Evolutionary conservation across 2,797 vertebrate species (phyloP).

Genomic region (Micrastur ruficollis): DNA sequence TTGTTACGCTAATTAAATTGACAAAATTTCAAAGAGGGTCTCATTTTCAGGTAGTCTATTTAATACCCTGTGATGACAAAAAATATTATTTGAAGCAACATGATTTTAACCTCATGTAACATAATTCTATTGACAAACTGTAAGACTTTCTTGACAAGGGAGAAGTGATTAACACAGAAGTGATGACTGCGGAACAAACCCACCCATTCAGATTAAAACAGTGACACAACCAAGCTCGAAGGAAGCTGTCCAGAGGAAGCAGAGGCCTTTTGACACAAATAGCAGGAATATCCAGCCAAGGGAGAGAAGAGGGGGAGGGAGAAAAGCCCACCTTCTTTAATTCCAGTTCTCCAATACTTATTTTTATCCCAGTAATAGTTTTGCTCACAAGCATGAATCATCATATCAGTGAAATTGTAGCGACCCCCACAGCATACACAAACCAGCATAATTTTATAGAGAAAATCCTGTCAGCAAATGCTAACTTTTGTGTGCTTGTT

Average conservation of each 20-base stretch:
- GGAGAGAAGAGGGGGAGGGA: not conserved
- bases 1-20: conserved; percentile 4
- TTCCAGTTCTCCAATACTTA: not conserved
- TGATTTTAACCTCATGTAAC: conserved; percentile 30
- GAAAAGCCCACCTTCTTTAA: not conserved
- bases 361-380: not conserved
- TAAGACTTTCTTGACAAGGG: conserved; percentile 16
- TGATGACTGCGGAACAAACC: not conserved
- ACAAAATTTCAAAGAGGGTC: conserved; percentile 1
- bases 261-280: not conserved
- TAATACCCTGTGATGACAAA: conserved; percentile 40
- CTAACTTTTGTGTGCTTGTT: conserved; percentile 15
- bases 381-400: not conserved
- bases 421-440: not conserved
- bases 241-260: not conserved
- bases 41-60: conserved; percentile 19
- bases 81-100: conserved; percentile 36
- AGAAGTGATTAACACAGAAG: conserved; percentile 1
- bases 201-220: not conserved
- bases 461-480: conserved; percentile 33
- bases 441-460: not conserved
- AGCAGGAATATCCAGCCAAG: not conserved
- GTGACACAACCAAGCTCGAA: not conserved
- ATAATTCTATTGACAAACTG: conserved; percentile 39
- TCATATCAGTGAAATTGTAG: not conserved